Base-by-base conservation (phyloP, 2,113 vertebrate genomes). In the Procavia capensis region DNA sequence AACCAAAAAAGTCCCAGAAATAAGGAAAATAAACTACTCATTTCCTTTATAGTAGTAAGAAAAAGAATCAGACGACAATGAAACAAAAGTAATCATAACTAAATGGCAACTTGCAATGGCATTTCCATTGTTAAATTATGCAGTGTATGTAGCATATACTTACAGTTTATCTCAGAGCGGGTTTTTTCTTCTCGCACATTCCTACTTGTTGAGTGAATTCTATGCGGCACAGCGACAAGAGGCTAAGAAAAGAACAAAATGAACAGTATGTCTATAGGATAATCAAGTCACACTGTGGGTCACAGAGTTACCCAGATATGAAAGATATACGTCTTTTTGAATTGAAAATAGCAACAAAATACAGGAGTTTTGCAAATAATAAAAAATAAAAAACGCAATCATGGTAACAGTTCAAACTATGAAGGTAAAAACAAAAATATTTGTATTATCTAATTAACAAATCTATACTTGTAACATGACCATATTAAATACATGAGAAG, bases 81-180 rank as follows among this genome's bases (percentile, higher is more conserved):
- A 82, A 94, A 47, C 57, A 61, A 85, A 85, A 92, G 66, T 72
- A 72, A 93, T 1, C 50, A 5, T 54, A 94, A 90, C 39, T 85
- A 78, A 95, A 92, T 39, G 76, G 57, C 59, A 92, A 84, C 36
- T 57, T 83, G 68, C 85, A 88, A 94, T 70, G 29, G 85, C 90
- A 31, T 41, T 92, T 31, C n/a, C 31, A 43, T 22, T 50, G 41
- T 72, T 89, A 83, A 92, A 54, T 85, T 89, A 76, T 29, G 54
- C 61, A 88, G 39, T 41, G 57, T 66, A 6, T 1, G 63, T 3
- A 50, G 25, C 20, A 96, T 8, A 5, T 91, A 96, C 99, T 99
- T 98, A 99, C 99, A 99, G 98, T 99, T 99, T 84, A 99, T 99
- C 98, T 99, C 99, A 0, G 99, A 99, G 92, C 99, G 99, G 6